Conservation (phyloP, 30 jellyfish, hydroid and myxozoan genomes). For the Hydractinia symbiolongicarpus region DNA sequence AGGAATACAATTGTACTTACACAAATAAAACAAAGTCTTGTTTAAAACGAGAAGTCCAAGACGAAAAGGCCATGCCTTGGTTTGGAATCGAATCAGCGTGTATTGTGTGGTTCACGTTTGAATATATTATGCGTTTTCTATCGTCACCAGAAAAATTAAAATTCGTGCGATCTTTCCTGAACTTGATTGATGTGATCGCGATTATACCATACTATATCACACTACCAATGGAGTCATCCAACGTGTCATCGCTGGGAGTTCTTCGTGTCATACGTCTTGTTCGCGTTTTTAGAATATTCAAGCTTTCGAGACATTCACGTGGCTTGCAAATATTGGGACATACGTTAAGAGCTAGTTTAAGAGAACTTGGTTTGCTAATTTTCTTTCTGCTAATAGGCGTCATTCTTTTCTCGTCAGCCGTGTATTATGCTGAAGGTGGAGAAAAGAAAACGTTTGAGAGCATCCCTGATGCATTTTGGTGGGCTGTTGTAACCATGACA, state of each 20-base stretch:
- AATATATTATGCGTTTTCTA: conserved; percentile 71
- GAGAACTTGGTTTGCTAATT: conserved; percentile 80
- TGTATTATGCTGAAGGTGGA: conserved; percentile 92
- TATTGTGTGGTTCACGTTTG: conserved; percentile 89
- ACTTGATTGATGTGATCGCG: conserved; percentile 72
- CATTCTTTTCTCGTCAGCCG: conserved; percentile 86
- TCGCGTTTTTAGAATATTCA: conserved; percentile 84
- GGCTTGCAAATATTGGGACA: conserved; percentile 90
- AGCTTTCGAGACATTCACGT: conserved; percentile 79
- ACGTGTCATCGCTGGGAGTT: conserved; percentile 76
- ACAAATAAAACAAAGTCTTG: conserved; percentile 30
- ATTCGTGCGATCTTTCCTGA: conserved; percentile 74
- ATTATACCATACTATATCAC: conserved; percentile 86
- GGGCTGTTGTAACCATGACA: conserved; percentile 87
- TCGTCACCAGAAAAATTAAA: conserved; percentile 73
- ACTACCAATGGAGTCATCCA: conserved; percentile 77
- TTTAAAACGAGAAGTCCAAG: conserved; percentile 51
- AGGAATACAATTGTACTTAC: conserved; percentile 11
- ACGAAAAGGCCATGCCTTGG: conserved; percentile 93
- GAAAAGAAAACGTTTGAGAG: conserved; percentile 58
- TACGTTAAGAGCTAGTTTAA: conserved; percentile 77
- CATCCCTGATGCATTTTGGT: conserved; percentile 95
- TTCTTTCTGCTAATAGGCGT: conserved; percentile 82
- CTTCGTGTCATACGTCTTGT: conserved; percentile 83
- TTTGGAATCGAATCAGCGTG: conserved; percentile 85